phyloP scores from a whole-genome alignment of 2,797 vertebrate genomes.

The Arctocebus calabarensis region DNA sequence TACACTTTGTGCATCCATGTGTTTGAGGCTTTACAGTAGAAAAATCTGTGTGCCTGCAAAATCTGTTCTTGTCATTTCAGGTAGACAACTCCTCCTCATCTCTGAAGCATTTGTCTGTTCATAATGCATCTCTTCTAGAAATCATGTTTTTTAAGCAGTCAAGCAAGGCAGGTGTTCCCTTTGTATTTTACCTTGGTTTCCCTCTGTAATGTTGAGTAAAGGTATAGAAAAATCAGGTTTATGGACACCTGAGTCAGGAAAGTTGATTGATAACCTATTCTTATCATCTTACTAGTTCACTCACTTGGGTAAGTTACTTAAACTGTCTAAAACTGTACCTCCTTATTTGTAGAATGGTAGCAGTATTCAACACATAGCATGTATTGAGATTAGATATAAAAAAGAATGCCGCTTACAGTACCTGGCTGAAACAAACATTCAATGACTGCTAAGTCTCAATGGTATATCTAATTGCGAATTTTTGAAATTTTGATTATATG shows the following conservation, averaged over 20 bases:
- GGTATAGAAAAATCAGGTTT: not conserved
- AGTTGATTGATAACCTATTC: not conserved
- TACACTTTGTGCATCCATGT: not conserved
- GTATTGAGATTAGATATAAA: not conserved
- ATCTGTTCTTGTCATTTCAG: not conserved
- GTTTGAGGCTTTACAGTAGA: not conserved
- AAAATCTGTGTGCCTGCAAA: not conserved
- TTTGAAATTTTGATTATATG: not conserved
- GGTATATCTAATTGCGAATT: not conserved
- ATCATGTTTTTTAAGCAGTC: not conserved
- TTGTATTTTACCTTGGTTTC: not conserved
- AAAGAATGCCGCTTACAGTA: not conserved
- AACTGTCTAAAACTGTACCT: not conserved
- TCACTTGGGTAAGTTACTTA: not conserved
- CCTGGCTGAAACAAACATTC: not conserved
- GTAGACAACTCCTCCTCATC: not conserved
- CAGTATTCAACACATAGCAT: not conserved
- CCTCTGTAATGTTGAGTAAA: not conserved
- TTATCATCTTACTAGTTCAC: not conserved
- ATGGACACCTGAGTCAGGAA: not conserved
- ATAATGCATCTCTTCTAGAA: not conserved
- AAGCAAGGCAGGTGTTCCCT: not conserved
- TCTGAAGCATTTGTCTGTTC: not conserved
- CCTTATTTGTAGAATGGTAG: not conserved
- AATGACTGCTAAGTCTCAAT: conserved; percentile 30